These are phyloP conservation scores for Euspilapteryx auroguttella DNA, from an alignment of 2,888 invertebrate genomes.

Conservation along the genomic window DNA sequence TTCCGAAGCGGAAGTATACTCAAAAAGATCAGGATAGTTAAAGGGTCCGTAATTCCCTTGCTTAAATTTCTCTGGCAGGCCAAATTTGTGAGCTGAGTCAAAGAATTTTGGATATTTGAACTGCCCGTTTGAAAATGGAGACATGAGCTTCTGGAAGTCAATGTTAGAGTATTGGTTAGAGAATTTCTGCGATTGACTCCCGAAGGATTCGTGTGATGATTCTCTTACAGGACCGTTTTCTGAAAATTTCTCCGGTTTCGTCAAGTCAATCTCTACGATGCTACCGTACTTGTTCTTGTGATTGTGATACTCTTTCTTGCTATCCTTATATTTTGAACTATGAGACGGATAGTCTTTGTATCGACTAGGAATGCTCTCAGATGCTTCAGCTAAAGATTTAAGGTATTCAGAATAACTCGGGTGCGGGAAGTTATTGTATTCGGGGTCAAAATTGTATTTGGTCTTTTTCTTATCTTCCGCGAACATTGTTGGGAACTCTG, in stretches of 20 bases:
- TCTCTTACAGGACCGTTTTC: conserved; percentile 2
- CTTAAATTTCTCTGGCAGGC: neutral
- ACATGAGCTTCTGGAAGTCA: conserved; percentile 23
- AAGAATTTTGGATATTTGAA: conserved; percentile 7
- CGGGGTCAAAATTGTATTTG: neutral
- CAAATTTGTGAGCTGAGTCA: conserved; percentile 9
- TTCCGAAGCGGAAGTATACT: neutral
- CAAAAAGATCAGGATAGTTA: neutral
- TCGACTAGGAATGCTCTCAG: neutral
- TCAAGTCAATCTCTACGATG: conserved; percentile 5
- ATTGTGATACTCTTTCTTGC: conserved; percentile 1
- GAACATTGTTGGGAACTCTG: neutral
- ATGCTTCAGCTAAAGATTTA: conserved; percentile 2
- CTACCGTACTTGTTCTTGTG: neutral
- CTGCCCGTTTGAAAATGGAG: conserved; percentile 5
- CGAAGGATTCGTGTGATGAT: neutral
- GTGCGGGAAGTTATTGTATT: neutral
- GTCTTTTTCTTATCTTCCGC: neutral
- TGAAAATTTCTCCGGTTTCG: conserved; percentile 4
- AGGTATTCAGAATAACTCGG: conserved; percentile 1
- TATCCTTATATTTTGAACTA: neutral
- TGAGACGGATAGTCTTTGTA: neutral
- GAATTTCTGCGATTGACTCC: conserved; percentile 29
- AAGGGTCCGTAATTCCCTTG: neutral
- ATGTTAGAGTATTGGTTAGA: conserved; percentile 20